Evolutionary conservation across 2,113 vertebrate species (phyloP).

Genomic region (Ceyx cyanopectus): DNA sequence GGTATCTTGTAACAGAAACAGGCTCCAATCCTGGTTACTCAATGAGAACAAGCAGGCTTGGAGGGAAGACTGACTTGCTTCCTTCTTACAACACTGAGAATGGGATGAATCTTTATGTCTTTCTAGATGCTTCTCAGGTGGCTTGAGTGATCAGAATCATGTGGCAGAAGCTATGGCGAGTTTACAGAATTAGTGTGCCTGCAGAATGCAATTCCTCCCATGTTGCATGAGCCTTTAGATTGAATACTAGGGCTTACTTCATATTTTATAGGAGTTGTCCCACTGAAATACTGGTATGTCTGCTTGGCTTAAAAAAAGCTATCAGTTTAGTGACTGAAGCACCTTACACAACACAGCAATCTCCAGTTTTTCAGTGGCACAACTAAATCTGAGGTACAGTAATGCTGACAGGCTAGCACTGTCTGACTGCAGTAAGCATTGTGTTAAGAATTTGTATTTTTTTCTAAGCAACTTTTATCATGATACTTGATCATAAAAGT

Average conservation of each 20-base stretch:
- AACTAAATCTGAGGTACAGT: background rate
- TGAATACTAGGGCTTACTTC: background rate
- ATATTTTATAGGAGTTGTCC: background rate
- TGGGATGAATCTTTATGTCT: background rate
- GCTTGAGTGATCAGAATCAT: background rate
- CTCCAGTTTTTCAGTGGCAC: background rate
- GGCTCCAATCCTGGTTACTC: background rate
- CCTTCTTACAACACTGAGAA: background rate
- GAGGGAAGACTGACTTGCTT: background rate
- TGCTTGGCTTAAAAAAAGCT: background rate
- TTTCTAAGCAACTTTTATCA: background rate
- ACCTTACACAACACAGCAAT: background rate
- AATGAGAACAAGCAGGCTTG: background rate
- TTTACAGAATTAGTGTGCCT: background rate
- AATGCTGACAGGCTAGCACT: background rate
- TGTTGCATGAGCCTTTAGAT: background rate
- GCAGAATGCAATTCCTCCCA: accelerated
- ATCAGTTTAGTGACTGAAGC: background rate
- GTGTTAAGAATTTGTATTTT: background rate
- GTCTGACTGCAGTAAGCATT: background rate
- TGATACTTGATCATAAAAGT: background rate
- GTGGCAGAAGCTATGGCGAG: background rate
- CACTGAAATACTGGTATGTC: background rate
- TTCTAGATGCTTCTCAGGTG: background rate
- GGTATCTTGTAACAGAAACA: accelerated